phyloP scores from a whole-genome alignment of 2,797 vertebrate species.

The Lerista edwardsae region DNA sequence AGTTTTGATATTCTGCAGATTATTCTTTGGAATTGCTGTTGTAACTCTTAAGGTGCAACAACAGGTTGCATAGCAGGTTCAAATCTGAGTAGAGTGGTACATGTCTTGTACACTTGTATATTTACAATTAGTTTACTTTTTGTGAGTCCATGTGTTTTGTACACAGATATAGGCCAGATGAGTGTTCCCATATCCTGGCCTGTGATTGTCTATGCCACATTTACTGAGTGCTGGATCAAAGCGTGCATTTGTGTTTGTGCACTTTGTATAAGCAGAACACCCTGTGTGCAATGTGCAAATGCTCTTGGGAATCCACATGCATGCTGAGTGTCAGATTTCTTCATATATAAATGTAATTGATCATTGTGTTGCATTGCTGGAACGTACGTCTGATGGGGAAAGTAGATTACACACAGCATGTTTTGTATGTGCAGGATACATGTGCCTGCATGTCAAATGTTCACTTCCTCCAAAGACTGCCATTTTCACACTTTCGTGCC shows the following conservation, averaged over 20 bases:
- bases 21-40: not conserved
- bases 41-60: constrained; percentile 35
- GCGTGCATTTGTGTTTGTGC: not conserved
- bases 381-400: not conserved
- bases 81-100: not conserved
- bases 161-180: not conserved
- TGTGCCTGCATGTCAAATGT: not conserved
- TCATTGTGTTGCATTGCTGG: not conserved
- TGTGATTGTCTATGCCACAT: not conserved
- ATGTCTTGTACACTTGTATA: not conserved
- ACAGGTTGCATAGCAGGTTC: not conserved
- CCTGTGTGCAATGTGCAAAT: not conserved
- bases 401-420: not conserved
- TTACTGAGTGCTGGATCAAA: too few relatives aligned
- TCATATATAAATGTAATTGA: not conserved
- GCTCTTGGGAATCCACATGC: not conserved
- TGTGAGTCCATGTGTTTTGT: not conserved
- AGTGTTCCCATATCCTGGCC: not conserved
- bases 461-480: not conserved
- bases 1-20: constrained; percentile 3
- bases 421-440: not conserved
- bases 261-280: not conserved
- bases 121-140: not conserved
- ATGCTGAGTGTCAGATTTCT: not conserved
- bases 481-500: not conserved